Conservation (phyloP, 2,888 invertebrate species). For the Catocala sponsa region DNA sequence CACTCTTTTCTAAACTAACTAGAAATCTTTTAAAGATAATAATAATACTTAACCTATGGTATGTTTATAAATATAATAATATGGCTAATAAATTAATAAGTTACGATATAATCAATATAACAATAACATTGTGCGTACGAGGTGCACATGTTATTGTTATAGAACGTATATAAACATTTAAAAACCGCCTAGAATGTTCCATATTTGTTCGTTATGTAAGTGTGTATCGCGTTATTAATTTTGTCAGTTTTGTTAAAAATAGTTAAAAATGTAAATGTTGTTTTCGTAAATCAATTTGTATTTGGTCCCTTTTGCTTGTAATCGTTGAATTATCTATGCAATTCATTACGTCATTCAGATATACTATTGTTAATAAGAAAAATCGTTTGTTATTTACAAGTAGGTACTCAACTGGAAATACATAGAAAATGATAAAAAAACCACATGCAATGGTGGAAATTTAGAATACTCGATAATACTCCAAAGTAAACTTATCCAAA, state of each 20-base stretch:
- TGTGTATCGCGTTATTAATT: conserved; percentile 70
- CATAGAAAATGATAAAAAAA: conserved; percentile 56
- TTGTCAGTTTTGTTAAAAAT: conserved; percentile 81
- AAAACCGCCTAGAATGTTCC: conserved; percentile 78
- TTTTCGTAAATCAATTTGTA: conserved; percentile 73
- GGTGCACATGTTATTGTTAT: conserved; percentile 65
- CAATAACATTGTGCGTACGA: conserved; percentile 64
- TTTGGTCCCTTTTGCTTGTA: conserved; percentile 88
- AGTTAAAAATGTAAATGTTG: conserved; percentile 64
- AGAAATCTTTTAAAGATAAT: conserved; percentile 85
- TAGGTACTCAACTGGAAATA: conserved; percentile 62
- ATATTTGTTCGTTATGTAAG: conserved; percentile 65
- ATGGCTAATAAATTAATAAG: conserved; percentile 85
- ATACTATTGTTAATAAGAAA: conserved; percentile 72
- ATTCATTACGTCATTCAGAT: conserved; percentile 68
- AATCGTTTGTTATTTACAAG: conserved; percentile 74
- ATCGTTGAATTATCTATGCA: conserved; percentile 73
- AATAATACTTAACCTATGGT: conserved; percentile 87
- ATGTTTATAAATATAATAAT: conserved; percentile 87
- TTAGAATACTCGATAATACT: conserved; percentile 49
- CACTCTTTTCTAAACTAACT: conserved; percentile 85
- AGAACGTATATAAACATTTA: conserved; percentile 64
- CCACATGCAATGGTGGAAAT: conserved; percentile 68
- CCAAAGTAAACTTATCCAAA: conserved; percentile 39
- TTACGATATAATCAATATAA: conserved; percentile 70